Evolutionary conservation across 2,113 vertebrate species (phyloP), one percentile per base, ranked within the genome.

Genomic region (Passer domesticus): DNA sequence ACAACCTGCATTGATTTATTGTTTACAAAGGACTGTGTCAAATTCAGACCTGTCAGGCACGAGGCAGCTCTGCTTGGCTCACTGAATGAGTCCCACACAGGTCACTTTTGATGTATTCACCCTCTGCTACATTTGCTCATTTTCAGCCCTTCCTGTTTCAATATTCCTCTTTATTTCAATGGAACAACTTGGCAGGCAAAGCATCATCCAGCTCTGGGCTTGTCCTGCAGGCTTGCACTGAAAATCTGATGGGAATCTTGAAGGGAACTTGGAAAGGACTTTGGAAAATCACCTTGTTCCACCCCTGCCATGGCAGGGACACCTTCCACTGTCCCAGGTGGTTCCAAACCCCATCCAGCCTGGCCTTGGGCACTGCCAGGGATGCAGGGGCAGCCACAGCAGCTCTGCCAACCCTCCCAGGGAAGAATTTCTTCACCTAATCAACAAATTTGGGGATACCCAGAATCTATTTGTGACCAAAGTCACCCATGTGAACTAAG

Each of bases 1-100:
- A 96, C 83, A 94, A 94, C 88, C 44, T 62, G 68, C 78, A 52
- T 77, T 87, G 96, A 95, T 89, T 94, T 95, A 92, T 90, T 86
- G 97, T 95, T 94, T 89, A 94, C 73, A 37, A 35, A 39, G 85
- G 72, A 62, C 41, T 12, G 17, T 43, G 92, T 37, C 9, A 24
- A 66, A 79, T 64, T 94, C 94, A 47, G 73, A 88, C 74, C 83
- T 92, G 88, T 62, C 60, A 95, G 89, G 69, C 10, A 68, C 1
- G 0, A 62, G 86, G 52, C 66, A 69, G 82, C 85, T 92, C 89
- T 6, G 20, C 79, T 53, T 44, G 77, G 52, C 88, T 95, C 89
- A 44, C 70, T 37, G 77, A 73, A 4, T 25, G 64, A 58, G 83
- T 67, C 79, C 87, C 86, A 92, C 63, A 74, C 37, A 49, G 87